Percentiles rank a stretch among this genome's conserved stretches.
These are phyloP conservation scores for Lasioglossum lativentre DNA, from an alignment of 2,888 invertebrate genomes.

Conservation along the genomic window DNA sequence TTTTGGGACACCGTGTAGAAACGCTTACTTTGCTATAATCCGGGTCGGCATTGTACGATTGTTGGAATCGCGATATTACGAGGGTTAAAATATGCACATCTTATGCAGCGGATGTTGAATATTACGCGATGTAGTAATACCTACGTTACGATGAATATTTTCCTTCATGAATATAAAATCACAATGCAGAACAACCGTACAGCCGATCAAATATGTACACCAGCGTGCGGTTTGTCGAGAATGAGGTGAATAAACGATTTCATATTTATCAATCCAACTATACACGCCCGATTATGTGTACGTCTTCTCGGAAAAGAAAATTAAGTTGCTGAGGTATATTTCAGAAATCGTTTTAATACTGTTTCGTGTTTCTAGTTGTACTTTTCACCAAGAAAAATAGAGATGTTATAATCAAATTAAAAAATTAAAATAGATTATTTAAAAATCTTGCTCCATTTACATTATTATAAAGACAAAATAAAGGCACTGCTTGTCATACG, in stretches of 20 bases:
- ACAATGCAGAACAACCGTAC: not conserved
- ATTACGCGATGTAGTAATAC: not conserved
- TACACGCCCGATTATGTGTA: not conserved
- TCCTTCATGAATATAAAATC: slow-evolving; percentile 1
- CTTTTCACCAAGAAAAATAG: not conserved
- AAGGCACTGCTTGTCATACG: too few relatives aligned
- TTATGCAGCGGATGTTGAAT: not conserved
- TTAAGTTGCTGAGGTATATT: not conserved
- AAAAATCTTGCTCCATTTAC: not conserved
- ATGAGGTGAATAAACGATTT: not conserved
- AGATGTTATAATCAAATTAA: not conserved
- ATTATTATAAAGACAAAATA: not conserved
- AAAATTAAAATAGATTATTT: too few relatives aligned
- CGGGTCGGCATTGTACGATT: not conserved
- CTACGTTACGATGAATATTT: slow-evolving; percentile 4
- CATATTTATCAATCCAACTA: not conserved
- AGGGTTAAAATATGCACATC: not conserved
- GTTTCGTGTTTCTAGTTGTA: not conserved
- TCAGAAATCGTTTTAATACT: not conserved
- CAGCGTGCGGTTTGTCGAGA: not conserved
- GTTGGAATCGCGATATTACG: not conserved
- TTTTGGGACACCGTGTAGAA: not conserved
- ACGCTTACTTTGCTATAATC: not conserved
- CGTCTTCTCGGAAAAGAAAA: not conserved
- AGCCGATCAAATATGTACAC: not conserved